Percentiles rank a stretch among this genome's conserved stretches.
Evolutionary conservation across 2,888 invertebrate genomes (phyloP).

Genomic region (Cataglyphis rosenhaueri): DNA sequence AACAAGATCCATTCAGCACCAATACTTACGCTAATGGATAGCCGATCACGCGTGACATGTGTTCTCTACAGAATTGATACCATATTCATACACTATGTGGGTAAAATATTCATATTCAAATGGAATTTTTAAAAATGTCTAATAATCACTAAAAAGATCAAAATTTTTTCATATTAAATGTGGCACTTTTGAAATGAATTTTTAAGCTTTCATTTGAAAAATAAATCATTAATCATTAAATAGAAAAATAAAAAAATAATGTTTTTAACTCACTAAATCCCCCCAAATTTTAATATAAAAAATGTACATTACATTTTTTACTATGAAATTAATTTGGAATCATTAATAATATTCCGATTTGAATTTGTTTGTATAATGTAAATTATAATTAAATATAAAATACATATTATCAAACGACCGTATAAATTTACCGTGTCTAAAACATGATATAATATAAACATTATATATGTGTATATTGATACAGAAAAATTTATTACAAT

Average conservation of each 20-base stretch:
- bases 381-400: constrained; percentile 4
- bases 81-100: constrained; percentile 1
- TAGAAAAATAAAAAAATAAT: neutral
- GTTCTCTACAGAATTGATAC: constrained; percentile 35
- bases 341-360: neutral
- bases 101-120: neutral
- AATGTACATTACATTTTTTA: neutral
- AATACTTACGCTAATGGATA: constrained; percentile 76
- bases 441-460: neutral
- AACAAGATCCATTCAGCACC: constrained; percentile 78
- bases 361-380: neutral
- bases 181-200: neutral
- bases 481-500: constrained; percentile 17
- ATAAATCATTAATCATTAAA: neutral
- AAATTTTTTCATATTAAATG: neutral
- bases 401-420: neutral
- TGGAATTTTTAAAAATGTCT: neutral
- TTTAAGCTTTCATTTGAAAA: neutral
- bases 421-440: neutral
- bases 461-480: neutral
- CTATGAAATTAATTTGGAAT: neutral
- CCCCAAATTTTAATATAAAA: neutral
- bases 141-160: neutral
- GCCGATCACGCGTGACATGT: constrained; percentile 41
- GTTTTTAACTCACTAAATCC: neutral